A percentile compares a stretch with the other conserved stretches of the same genome.
phyloP scores from a whole-genome alignment of 2,113 vertebrate genomes.

The Melanerpes aurifrons region DNA sequence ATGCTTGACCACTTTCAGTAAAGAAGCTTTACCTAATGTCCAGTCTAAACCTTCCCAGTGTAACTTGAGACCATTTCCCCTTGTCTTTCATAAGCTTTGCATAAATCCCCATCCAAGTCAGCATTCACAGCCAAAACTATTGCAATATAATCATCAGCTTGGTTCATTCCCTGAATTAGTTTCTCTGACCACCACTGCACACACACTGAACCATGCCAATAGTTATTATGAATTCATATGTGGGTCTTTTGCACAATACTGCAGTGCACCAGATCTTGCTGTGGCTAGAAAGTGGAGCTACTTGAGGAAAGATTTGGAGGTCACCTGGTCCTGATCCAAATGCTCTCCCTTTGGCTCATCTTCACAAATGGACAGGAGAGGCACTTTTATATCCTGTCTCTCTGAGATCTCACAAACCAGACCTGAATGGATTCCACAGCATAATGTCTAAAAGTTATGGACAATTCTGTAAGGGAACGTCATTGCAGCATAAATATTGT shows the following conservation, averaged over 20 bases:
- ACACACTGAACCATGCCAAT: neutral
- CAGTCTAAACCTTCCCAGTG: too few species aligned
- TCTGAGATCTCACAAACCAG: neutral
- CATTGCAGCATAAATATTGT: neutral
- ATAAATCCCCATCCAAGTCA: neutral
- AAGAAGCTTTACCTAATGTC: too few species aligned
- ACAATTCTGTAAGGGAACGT: neutral
- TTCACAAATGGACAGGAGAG: neutral
- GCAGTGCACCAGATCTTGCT: neutral
- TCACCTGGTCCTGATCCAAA: neutral
- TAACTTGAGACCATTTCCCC: too few species aligned
- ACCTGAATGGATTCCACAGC: neutral
- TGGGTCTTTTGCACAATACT: neutral
- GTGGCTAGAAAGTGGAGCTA: neutral
- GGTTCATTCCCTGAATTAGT: neutral
- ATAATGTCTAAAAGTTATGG: neutral
- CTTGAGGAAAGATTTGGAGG: neutral
- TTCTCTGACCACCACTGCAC: neutral
- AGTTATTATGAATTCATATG: accelerated
- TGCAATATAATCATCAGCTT: neutral
- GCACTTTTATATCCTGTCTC: neutral
- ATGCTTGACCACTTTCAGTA: too few species aligned
- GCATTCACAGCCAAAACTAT: neutral
- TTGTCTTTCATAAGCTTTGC: neutral
- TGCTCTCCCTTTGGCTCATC: neutral